Conservation (phyloP, 2,888 invertebrate genomes). For the Meganola albula region DNA sequence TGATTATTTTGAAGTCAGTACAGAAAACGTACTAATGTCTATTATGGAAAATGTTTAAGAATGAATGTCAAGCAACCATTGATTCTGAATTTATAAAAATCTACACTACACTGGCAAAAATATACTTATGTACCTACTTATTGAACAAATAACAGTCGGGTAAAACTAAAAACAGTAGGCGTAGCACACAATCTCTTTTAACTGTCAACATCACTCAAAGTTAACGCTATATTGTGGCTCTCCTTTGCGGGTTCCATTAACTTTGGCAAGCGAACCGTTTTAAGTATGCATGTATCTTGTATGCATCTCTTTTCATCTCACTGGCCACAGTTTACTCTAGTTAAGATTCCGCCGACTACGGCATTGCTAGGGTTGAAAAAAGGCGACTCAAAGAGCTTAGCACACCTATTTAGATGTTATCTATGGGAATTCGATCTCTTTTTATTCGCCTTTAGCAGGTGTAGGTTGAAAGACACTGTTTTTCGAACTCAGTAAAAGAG, state of each 20-base stretch:
- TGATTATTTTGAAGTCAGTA: too few relatives aligned
- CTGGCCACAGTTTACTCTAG: conserved; percentile 54
- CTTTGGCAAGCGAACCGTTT: conserved; percentile 60
- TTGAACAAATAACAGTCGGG: too few relatives aligned
- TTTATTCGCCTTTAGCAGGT: conserved; percentile 36
- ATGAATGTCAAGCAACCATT: too few relatives aligned
- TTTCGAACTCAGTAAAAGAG: too few relatives aligned
- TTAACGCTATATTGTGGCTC: not conserved
- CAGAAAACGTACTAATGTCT: too few relatives aligned
- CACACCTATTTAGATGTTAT: conserved; percentile 48
- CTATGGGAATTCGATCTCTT: conserved; percentile 58
- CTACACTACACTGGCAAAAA: too few relatives aligned
- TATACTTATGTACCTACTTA: too few relatives aligned
- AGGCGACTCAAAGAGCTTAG: conserved; percentile 50
- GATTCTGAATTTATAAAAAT: too few relatives aligned
- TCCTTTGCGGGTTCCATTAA: conserved; percentile 62
- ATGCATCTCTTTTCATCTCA: conserved; percentile 66
- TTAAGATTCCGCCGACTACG: conserved; percentile 42
- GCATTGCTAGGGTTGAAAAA: conserved; percentile 52
- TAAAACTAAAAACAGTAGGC: too few relatives aligned
- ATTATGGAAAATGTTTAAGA: too few relatives aligned
- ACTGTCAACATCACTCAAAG: too few relatives aligned
- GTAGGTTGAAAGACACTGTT: conserved; percentile 13
- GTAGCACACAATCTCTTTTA: too few relatives aligned
- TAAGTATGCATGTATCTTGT: conserved; percentile 71